Evolutionary conservation across 2,888 invertebrate species (phyloP).

Genomic region (Ganaspis brasiliensis): DNA sequence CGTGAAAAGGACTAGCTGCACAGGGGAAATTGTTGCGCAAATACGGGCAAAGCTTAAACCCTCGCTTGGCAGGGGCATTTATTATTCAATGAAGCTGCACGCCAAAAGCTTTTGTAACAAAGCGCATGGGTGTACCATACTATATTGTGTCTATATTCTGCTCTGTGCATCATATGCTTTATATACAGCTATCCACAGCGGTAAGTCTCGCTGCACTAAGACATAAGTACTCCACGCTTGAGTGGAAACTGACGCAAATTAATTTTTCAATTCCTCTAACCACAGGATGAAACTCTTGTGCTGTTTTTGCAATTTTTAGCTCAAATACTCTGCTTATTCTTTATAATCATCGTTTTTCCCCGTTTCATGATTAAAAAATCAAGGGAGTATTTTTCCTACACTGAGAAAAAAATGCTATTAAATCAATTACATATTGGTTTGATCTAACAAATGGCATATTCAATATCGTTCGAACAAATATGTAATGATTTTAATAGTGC

Average conservation of each 20-base stretch:
- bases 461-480: too few relatives aligned
- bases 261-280: neutral
- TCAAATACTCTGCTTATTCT: neutral
- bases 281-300: neutral
- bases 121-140: slow-evolving; percentile 43
- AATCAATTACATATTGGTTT: too few relatives aligned
- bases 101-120: slow-evolving; percentile 49
- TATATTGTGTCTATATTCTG: neutral
- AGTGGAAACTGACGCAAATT: neutral
- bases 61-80: slow-evolving; percentile 62
- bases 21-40: slow-evolving; percentile 71
- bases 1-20: slow-evolving; percentile 63
- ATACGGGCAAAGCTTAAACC: slow-evolving; percentile 65
- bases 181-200: neutral
- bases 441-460: too few relatives aligned
- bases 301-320: neutral
- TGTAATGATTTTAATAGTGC: too few relatives aligned
- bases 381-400: too few relatives aligned
- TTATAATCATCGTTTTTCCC: too few relatives aligned
- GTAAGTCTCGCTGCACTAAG: slow-evolving; percentile 3
- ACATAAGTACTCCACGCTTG: neutral
- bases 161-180: neutral
- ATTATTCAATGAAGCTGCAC: slow-evolving; percentile 71
- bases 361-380: too few relatives aligned
- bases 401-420: too few relatives aligned